These are phyloP conservation scores for Chloromyia formosa DNA, from an alignment of 2,888 invertebrate species.

Conservation along the genomic window DNA sequence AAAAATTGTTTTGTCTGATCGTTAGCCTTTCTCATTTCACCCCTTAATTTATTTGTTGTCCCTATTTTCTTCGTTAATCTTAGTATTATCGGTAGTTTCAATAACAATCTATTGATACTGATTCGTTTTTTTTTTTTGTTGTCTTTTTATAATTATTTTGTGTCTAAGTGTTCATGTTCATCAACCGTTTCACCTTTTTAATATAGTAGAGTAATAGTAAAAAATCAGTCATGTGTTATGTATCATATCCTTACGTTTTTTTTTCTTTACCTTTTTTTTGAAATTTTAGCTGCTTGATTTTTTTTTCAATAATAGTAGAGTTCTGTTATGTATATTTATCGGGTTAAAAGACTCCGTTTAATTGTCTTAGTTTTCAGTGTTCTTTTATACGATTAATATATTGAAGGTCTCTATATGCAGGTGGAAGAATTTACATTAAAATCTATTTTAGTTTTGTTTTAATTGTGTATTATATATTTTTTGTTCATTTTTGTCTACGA, in stretches of 20 bases:
- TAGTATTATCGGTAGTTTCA: constrained; percentile 7
- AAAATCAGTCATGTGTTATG: constrained; percentile 52
- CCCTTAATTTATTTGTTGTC: background rate
- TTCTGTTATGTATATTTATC: too few relatives aligned
- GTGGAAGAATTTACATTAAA: constrained; percentile 34
- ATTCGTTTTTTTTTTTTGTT: constrained; percentile 10
- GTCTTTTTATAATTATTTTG: constrained; percentile 5
- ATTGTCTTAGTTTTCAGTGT: background rate
- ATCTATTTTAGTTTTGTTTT: background rate
- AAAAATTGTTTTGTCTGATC: constrained; percentile 25
- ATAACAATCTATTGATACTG: background rate
- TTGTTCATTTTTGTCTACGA: background rate
- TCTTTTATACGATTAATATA: constrained; percentile 1
- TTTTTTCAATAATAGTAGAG: too few relatives aligned
- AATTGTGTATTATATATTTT: background rate
- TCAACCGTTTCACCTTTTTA: constrained; percentile 45
- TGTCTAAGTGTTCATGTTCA: background rate
- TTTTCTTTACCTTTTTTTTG: constrained; percentile 48
- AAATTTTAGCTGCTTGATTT: constrained; percentile 46
- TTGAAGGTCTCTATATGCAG: constrained; percentile 36
- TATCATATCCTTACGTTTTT: constrained; percentile 50
- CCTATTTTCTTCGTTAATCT: background rate
- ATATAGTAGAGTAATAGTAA: constrained; percentile 50
- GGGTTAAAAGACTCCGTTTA: background rate
- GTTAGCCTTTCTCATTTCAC: background rate